These are phyloP conservation scores for Sphenodon punctatus DNA, from an alignment of 2,797 vertebrate genomes.

Conservation along the genomic window DNA sequence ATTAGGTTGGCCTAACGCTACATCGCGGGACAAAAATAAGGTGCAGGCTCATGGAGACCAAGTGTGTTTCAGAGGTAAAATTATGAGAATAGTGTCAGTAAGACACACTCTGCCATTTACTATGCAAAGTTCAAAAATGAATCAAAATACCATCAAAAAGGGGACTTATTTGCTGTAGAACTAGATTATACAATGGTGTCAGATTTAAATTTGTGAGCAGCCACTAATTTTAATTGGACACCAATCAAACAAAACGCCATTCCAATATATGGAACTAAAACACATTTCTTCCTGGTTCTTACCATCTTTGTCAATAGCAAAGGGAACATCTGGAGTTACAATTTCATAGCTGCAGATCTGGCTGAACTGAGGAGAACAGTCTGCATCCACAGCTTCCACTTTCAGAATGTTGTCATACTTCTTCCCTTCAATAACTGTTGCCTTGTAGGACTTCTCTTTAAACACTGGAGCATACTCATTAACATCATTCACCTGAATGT, in stretches of 20 bases:
- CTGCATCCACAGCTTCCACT: slow-evolving; percentile 94
- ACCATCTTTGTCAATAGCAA: slow-evolving; percentile 95
- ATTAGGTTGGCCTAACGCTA: too few species aligned
- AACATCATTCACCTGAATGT: slow-evolving; percentile 96
- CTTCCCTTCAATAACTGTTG: slow-evolving; percentile 88
- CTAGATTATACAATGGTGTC: background rate
- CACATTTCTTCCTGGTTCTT: slow-evolving; percentile 19
- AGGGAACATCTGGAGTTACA: slow-evolving; percentile 93
- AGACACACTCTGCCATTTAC: background rate
- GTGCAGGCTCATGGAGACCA: background rate
- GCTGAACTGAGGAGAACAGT: slow-evolving; percentile 98
- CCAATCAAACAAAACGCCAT: background rate
- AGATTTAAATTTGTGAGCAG: background rate
- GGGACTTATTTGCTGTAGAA: background rate
- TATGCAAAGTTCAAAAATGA: background rate
- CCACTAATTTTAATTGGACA: background rate
- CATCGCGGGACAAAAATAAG: too few species aligned
- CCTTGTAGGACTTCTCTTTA: slow-evolving; percentile 97
- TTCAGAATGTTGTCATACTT: slow-evolving; percentile 87
- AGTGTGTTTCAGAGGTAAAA: background rate
- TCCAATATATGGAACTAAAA: background rate
- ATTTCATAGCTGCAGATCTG: slow-evolving; percentile 98
- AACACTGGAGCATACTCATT: slow-evolving; percentile 96
- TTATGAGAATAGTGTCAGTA: background rate
- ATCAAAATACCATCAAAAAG: background rate